Evolutionary conservation across 2,888 invertebrate genomes (phyloP), one percentile per base, ranked within the genome.

Genomic region (Chymomyza caudatula): DNA sequence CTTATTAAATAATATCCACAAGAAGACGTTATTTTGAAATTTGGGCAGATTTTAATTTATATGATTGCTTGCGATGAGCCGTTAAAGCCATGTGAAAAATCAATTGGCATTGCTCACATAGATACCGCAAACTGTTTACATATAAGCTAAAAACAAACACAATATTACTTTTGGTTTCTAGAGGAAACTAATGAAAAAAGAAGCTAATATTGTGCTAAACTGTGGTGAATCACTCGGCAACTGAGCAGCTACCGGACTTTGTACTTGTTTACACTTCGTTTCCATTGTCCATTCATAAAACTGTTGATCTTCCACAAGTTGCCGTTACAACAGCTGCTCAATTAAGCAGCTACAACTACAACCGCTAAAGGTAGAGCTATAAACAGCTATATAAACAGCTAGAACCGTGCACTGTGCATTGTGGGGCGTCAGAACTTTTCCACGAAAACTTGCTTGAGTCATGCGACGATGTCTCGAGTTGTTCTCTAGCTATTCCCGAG

Each of bases 401-500:
- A 37, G 29, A 37, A n/a, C n/a, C 29, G 11, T 8, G 29, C 8
- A 37, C 11, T 37, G 29, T 37, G 8, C 29, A 37, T 37, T 37
- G 2, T 37, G 11, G 11, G 29, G 11, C 42, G 29, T 54, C 58
- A 51, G 65, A 71, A 60, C 19, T 61, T 55, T 64, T 64, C 65
- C 56, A 52, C 47, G 60, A 60, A 75, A 60, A 19, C n/a, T n/a
- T 4, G 57, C 62, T 58, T 68, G 69, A 61, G 61, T 61, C 61
- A 61, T 22, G 43, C 44, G 44, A 19, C 43, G 44, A 54, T 61
- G 44, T 69, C 57, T 52, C 22, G 43, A 61, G 29, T 57, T 19
- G 15, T 52, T 60, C 19, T 77, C 79, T 79, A 79, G 53, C 85
- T 78, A 42, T 56, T 63, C 66, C 64, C 49, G 56, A 52, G 23